phyloP scores from a whole-genome alignment of 2,888 invertebrate species.

The Drosophila koepferae region DNA sequence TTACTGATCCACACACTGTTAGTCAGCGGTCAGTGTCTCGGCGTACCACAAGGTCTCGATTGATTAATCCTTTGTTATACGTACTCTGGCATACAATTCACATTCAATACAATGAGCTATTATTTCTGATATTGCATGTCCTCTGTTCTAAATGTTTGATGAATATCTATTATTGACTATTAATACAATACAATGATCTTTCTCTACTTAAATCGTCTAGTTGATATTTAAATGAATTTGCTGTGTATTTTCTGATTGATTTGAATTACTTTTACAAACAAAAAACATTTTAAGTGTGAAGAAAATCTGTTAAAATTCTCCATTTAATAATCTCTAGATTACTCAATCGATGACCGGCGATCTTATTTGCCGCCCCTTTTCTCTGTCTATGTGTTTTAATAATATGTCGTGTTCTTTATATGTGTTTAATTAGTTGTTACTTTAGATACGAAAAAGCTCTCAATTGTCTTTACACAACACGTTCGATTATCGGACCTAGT shows the following conservation, averaged over 20 bases:
- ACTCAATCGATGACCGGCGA: slow-evolving; percentile 10
- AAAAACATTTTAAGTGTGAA: neutral
- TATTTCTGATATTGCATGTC: neutral
- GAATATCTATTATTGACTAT: neutral
- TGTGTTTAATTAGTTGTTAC: slow-evolving; percentile 21
- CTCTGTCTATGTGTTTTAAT: neutral
- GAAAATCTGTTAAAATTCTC: too few relatives aligned
- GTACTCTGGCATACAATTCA: neutral
- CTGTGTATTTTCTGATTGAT: neutral
- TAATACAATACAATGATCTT: neutral
- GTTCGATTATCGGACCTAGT: slow-evolving; percentile 10
- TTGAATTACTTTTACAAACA: neutral
- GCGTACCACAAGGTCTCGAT: slow-evolving; percentile 15
- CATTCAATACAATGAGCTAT: neutral
- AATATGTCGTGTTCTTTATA: slow-evolving; percentile 8
- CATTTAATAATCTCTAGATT: neutral
- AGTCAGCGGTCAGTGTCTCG: slow-evolving; percentile 18
- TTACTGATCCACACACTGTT: slow-evolving; percentile 23
- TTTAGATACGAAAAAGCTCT: slow-evolving; percentile 9
- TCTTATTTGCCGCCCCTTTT: neutral
- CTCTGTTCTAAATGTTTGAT: neutral
- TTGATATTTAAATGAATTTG: neutral
- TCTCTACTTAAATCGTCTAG: neutral
- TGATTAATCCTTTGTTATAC: neutral
- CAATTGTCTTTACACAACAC: slow-evolving; percentile 14